Base-by-base conservation (phyloP, 2,113 vertebrate species). In the Amblyopsis rosae region DNA sequence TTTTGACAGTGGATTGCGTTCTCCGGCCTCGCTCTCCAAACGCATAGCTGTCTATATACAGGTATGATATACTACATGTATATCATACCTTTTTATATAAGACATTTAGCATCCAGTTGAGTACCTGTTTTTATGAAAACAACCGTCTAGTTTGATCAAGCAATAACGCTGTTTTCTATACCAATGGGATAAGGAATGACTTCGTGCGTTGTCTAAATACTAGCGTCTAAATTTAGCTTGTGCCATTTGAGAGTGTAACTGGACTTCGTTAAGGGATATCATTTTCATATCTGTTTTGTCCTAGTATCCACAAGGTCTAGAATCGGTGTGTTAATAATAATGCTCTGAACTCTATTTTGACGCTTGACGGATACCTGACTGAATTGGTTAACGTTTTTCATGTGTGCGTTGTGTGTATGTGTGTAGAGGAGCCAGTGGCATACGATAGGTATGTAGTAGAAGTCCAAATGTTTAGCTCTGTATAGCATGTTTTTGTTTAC, bases 211-310 rank as follows among this genome's bases (percentile, higher is more conserved):
- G 51, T 62, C 65, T 67, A 71, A 84, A 81, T 79, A 68, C 69
- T 67, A 50, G 76, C 59, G 63, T 83, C 83, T 90, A 88, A 81
- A 87, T 89, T 82, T 91, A 89, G 86, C 77, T 50, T 32, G 0
- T 60, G 32, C 82, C 77, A 67, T 15, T 55, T 61, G 75, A 80
- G 77, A 75, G 53, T 66, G 66, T 70, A 13, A 57, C 62, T 19
- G 50, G 70, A 53, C 63, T 19, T 46, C 55, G 45, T 65, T 50
- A 5, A 59, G 60, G 62, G 12, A 59, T 66, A 12, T 72, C 3
- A 3, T 26, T 57, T 57, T 12, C 9, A 9, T 32, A 10, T 32
- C 3, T 9, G 17, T 32, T 9, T 6, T 32, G 9, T 1, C 26
- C 9, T 32, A 13, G n/a, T 33, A 11, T 17, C 13, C 10, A 49